phyloP scores from a whole-genome alignment of 2,888 invertebrate genomes.

The Erebia epiphron region DNA sequence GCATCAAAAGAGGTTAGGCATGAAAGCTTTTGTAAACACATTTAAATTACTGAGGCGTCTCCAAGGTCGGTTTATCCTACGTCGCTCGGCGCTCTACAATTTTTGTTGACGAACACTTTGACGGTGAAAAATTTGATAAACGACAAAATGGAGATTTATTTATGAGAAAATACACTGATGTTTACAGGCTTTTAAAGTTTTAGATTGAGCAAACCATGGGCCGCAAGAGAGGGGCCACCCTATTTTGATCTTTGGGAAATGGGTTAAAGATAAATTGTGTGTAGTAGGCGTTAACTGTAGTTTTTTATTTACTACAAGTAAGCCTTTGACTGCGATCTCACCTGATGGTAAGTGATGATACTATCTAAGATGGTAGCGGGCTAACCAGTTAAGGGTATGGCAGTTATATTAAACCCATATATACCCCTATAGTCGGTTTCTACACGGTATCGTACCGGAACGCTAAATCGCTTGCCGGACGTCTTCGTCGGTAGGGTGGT shows the following conservation, averaged over 20 bases:
- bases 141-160: slow-evolving; percentile 16
- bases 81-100: background rate
- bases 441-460: too few relatives aligned
- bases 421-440: too few relatives aligned
- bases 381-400: too few relatives aligned
- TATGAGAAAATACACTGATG: background rate
- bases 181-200: slow-evolving; percentile 5
- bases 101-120: slow-evolving; percentile 15
- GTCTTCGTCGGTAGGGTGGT: too few relatives aligned
- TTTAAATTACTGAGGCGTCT: slow-evolving; percentile 16
- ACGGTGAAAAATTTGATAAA: slow-evolving; percentile 13
- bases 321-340: too few relatives aligned
- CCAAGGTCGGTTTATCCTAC: slow-evolving; percentile 2
- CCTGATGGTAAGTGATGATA: too few relatives aligned
- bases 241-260: background rate
- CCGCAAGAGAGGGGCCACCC: background rate
- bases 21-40: slow-evolving; percentile 16
- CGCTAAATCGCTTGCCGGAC: too few relatives aligned
- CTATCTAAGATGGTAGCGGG: too few relatives aligned
- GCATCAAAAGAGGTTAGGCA: slow-evolving; percentile 11
- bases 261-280: too few relatives aligned
- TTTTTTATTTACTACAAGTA: too few relatives aligned
- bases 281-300: too few relatives aligned
- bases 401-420: too few relatives aligned
- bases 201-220: background rate